phyloP scores from a whole-genome alignment of 2,888 invertebrate genomes.

The Eremobia ochroleuca region DNA sequence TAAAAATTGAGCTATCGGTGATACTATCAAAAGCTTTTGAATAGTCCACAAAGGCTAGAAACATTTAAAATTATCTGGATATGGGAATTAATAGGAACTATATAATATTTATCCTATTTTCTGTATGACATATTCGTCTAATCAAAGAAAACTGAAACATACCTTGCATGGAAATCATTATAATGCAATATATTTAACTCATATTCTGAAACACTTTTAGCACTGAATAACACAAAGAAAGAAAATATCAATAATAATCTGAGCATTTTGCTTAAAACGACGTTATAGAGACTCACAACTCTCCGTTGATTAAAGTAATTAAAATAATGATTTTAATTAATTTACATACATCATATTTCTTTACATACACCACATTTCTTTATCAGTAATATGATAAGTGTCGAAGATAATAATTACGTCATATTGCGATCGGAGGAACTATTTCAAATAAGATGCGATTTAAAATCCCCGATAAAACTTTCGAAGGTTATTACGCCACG shows the following conservation, averaged over 20 bases:
- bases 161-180: conserved; percentile 88
- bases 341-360: neutral
- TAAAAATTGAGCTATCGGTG: too few relatives aligned
- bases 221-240: conserved; percentile 62
- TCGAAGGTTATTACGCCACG: neutral
- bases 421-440: neutral
- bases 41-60: too few relatives aligned
- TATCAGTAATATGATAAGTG: conserved; percentile 40
- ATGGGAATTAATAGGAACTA: too few relatives aligned
- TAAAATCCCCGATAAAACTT: conserved; percentile 8
- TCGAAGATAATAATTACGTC: neutral
- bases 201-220: conserved; percentile 69
- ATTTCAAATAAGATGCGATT: conserved; percentile 2
- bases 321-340: neutral
- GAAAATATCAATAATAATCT: conserved; percentile 31
- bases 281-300: neutral
- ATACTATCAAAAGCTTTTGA: too few relatives aligned
- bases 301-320: neutral
- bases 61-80: too few relatives aligned
- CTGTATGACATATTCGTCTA: neutral
- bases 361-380: conserved; percentile 2
- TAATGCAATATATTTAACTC: conserved; percentile 85
- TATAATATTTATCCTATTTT: too few relatives aligned
- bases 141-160: conserved; percentile 35
- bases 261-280: conserved; percentile 9